Base-by-base conservation (phyloP, 2,113 vertebrate genomes). In the Sinocyclocheilus rhinocerous region DNA sequence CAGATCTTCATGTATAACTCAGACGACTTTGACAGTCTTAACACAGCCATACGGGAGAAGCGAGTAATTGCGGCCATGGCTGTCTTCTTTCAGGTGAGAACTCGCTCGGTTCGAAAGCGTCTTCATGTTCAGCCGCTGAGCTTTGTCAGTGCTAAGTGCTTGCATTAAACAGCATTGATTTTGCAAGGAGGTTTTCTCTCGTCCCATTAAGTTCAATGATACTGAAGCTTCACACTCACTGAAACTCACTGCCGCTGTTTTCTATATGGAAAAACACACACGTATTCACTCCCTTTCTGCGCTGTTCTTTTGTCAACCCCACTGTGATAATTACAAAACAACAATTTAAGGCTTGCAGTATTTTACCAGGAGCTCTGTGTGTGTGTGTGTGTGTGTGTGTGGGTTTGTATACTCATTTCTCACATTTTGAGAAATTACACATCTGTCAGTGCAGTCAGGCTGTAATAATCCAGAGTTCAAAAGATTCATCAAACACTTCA, bases 1-100 rank as follows among this genome's bases (percentile, higher is more conserved):
- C 97, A 99, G 95, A 96, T 99, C 93, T 99, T 97, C 95, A 97
- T 98, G 94, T 99, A 98, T 92, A 99, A 98, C 92, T 96, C 97
- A 0, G 97, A 98, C 48, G 97, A 98, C 93, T 98, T 97, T 87
- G 97, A 98, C 94, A 98, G 97, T 91, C 96, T 98, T 90, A 96
- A 95, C 83, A 94, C 94, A 18, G 97, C 98, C 33, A 95, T 98
- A 92, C 95, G 95, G 84, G 97, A 98, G 91, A 97, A 96, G 93
- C 96, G 97, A 89, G 94, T 96, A 85, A 96, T 98, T 1, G 97
- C 96, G 84, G 96, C 96, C 76, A 97, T 99, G 97, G 95, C 96
- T 0, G 93, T 98, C 78, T 99, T 99, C 93, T 97, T 99, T 91
- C 98, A 98, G 95, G 98, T 99, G 95, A 93, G 96, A 94, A 33